Evolutionary conservation across 2,113 vertebrate genomes (phyloP).

Genomic region (Peromyscus polionotus): DNA sequence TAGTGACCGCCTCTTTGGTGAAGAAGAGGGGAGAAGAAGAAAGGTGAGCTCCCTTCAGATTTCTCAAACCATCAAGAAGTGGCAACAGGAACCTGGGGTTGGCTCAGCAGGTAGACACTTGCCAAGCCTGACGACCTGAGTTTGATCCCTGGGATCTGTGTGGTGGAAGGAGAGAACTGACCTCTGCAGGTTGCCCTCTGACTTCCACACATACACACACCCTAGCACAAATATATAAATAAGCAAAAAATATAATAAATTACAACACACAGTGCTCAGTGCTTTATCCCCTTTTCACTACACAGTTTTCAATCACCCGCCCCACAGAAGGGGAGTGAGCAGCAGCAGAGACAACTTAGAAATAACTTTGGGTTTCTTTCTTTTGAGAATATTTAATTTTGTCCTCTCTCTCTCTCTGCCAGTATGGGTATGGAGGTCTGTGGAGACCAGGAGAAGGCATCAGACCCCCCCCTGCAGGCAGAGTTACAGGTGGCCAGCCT

Average conservation of each 20-base stretch:
- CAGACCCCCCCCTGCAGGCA: no score
- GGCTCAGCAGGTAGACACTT: not conserved
- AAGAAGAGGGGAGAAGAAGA: not conserved
- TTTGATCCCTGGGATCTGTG: not conserved
- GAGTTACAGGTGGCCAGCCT: not conserved
- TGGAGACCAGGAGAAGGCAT: not conserved
- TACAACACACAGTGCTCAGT: not conserved
- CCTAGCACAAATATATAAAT: not conserved
- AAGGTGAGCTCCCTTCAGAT: not conserved
- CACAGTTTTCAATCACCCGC: not conserved
- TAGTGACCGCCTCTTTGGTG: not conserved
- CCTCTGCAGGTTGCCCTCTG: not conserved
- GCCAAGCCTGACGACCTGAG: not conserved
- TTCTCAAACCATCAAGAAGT: constrained; percentile 6
- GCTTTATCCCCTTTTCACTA: not conserved
- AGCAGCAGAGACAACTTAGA: not conserved
- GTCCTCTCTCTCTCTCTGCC: not conserved
- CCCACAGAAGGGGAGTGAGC: not conserved
- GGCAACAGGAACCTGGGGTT: not conserved
- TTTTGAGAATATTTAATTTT: not conserved
- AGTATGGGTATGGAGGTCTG: no score
- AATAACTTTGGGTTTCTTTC: not conserved
- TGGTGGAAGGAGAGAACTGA: not conserved
- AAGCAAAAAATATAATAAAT: not conserved
- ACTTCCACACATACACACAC: not conserved